Evolutionary conservation across 2,888 invertebrate species (phyloP), one percentile per base, ranked within the genome.

Genomic region (Eurytoma adleriae): DNA sequence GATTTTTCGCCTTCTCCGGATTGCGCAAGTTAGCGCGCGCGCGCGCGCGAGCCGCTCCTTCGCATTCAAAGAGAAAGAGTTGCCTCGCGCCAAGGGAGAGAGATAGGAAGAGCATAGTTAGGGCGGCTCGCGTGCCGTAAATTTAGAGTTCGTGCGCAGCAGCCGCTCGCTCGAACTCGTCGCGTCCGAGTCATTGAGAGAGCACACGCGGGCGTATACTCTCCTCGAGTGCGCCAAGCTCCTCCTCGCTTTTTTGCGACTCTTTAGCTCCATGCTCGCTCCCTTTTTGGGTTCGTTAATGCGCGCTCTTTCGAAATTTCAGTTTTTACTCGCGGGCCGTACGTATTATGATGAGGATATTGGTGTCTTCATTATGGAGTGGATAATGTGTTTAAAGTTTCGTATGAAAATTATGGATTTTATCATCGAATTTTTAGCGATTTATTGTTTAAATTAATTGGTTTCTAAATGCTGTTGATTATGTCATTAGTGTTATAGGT

Each of bases 101-200:
- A 79, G 79, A 70, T 68, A 72, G 52, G 69, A 76, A 82, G 81
- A 79, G 64, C 78, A 75, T 66, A 56, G 70, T 54, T 59, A 50
- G 67, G 27, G 3, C 69, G 74, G 88, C 87, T 90, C 90, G 90
- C 90, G 90, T 90, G 90, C 90, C 90, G 89, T 90, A 90, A 90
- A 90, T 89, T 90, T 89, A 85, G 89, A 90, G 88, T 89, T 89
- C 89, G 89, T 89, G 90, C 89, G 87, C 54, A 4, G 54, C 87
- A 85, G 86, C 84, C 52, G 16, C 68, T 86, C 86, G 86, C 86
- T 56, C 40, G 13, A 40, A 40, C 40, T 40, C 40, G 40, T 40
- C 48, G 56, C 83, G 80, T 82, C 52, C 59, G 64, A 30, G 56
- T 27, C 57, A 62, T 64, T 69, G 83, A 75, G 83, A 80, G 83